These are phyloP conservation scores for Trachops cirrhosus DNA, from an alignment of 2,797 vertebrate species.

Conservation along the genomic window DNA sequence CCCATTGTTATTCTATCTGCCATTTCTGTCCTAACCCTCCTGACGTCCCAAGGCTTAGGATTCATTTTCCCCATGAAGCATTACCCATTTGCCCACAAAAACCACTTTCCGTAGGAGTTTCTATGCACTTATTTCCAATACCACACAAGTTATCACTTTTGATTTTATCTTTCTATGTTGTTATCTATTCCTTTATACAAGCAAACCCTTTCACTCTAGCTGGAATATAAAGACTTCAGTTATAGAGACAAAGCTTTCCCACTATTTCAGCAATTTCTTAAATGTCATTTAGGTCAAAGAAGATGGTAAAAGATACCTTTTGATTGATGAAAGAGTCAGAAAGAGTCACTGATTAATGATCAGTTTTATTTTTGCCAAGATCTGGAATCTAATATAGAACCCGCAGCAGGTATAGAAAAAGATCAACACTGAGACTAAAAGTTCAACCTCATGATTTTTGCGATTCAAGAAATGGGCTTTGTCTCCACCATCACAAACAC, in stretches of 20 bases:
- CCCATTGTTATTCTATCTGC: background rate
- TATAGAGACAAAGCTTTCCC: background rate
- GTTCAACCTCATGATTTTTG: background rate
- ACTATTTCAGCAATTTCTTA: background rate
- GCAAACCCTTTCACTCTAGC: background rate
- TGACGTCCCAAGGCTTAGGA: background rate
- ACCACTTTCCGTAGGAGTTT: background rate
- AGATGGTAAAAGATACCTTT: background rate
- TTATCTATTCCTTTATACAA: background rate
- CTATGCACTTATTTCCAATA: background rate
- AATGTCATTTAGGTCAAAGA: background rate
- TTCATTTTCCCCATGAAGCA: background rate
- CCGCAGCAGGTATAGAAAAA: background rate
- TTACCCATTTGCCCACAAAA: background rate
- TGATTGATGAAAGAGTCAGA: background rate
- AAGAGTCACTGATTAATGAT: background rate
- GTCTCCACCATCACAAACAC: background rate
- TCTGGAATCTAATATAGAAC: background rate
- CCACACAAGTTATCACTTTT: background rate
- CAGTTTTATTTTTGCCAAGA: background rate
- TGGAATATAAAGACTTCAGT: background rate
- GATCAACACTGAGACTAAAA: background rate
- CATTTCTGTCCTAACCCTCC: background rate
- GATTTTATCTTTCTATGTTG: background rate
- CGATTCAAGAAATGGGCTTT: background rate